phyloP scores from a whole-genome alignment of 2,113 vertebrate species.

The Sinosuthora webbiana region DNA sequence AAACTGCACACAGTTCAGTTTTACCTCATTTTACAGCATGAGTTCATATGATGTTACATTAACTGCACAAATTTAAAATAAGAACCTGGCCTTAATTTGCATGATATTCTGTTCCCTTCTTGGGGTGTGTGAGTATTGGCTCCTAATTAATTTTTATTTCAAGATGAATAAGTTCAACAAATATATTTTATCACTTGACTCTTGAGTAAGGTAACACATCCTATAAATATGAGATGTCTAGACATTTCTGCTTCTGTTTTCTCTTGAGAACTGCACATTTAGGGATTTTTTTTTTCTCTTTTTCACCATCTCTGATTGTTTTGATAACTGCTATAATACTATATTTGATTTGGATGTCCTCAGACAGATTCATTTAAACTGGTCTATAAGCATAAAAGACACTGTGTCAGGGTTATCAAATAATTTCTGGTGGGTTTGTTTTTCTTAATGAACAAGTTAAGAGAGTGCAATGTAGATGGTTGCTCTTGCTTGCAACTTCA shows the following conservation, averaged over 20 bases:
- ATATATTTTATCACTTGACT: not conserved
- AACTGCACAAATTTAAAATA: not conserved
- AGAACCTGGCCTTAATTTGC: not conserved
- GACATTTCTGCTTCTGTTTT: not conserved
- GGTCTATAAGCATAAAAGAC: conserved; percentile 38
- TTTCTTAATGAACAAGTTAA: conserved; percentile 27
- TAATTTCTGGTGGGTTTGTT: conserved; percentile 40
- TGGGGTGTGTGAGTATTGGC: not conserved
- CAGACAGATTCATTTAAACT: conserved; percentile 12
- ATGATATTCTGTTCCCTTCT: not conserved
- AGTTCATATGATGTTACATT: not conserved
- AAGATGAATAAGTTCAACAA: not conserved
- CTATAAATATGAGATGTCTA: not conserved
- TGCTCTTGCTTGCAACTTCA: conserved; percentile 21
- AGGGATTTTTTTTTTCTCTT: not conserved
- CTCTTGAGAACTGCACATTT: not conserved
- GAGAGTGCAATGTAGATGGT: not conserved
- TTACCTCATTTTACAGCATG: not conserved
- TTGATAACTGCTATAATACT: not conserved
- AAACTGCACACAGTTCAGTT: not conserved
- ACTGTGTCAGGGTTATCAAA: conserved; percentile 7
- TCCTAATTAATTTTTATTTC: not conserved
- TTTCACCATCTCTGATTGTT: not conserved
- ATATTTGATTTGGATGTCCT: conserved; percentile 12
- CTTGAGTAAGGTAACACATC: not conserved